A percentile compares a stretch with the other conserved stretches of the same genome.
Evolutionary conservation across 2,797 vertebrate genomes (phyloP).

Genomic region (Myiotriccus ornatus): DNA sequence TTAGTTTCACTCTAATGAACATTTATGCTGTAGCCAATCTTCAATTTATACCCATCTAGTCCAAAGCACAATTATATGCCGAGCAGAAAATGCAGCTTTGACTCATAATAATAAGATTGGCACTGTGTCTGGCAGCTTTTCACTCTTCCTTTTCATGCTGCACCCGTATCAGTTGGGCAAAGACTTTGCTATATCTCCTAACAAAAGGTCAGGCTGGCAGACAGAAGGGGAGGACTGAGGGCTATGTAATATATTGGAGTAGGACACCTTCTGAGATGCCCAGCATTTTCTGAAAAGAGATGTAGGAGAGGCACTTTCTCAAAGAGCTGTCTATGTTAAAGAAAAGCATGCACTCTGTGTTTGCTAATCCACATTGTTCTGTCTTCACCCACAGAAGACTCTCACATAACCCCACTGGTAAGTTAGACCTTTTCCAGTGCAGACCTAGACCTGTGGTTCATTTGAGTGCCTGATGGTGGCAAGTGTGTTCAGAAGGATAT

Average conservation of each 20-base stretch:
- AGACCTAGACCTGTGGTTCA: neutral
- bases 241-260: neutral
- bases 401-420: neutral
- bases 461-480: neutral
- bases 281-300: neutral
- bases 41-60: conserved; percentile 58
- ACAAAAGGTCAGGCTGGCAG: neutral
- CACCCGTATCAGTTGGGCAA: neutral
- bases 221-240: neutral
- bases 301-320: neutral
- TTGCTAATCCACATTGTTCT: neutral
- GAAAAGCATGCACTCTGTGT: neutral
- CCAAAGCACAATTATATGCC: conserved; percentile 24
- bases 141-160: conserved; percentile 22
- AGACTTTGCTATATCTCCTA: neutral
- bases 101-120: conserved; percentile 57
- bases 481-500: neutral
- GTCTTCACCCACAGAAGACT: neutral
- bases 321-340: neutral
- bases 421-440: neutral
- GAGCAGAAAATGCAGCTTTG: conserved; percentile 46
- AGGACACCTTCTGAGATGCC: neutral
- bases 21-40: conserved; percentile 51
- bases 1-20: conserved; percentile 60
- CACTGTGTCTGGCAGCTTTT: conserved; percentile 34